Percentiles rank a stretch among this genome's conserved stretches.
Conservation (phyloP, 2,888 invertebrate genomes). For the Drosophila lutescens region DNA sequence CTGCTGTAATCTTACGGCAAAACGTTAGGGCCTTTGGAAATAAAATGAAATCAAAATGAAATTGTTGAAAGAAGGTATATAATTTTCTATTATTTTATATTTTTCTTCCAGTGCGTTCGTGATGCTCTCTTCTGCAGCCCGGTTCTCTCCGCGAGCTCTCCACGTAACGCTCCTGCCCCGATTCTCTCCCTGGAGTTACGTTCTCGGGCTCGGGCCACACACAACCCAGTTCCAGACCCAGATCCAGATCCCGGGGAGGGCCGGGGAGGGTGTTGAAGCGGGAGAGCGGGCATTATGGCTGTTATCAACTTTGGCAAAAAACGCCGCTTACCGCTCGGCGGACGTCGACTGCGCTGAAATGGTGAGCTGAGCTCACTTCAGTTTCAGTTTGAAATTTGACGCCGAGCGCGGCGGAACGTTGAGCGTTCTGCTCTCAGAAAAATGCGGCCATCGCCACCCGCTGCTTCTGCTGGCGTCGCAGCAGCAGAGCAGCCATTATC, state of each 20-base stretch:
- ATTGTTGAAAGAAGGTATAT: no score
- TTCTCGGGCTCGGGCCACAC: conserved; percentile 43
- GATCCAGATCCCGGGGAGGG: conserved; percentile 19
- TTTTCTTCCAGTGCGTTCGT: conserved; percentile 22
- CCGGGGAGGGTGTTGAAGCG: conserved; percentile 3
- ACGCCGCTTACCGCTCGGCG: conserved; percentile 39
- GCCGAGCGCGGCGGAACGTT: conserved; percentile 70
- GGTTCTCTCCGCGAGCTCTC: conserved; percentile 11
- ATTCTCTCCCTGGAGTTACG: conserved; percentile 10
- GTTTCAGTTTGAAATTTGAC: conserved; percentile 75
- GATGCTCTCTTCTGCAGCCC: conserved; percentile 17
- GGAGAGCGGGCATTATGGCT: conserved; percentile 63
- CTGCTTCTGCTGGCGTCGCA: conserved; percentile 22
- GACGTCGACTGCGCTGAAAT: conserved; percentile 21
- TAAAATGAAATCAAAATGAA: no score
- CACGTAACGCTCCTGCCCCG: conserved; percentile 1
- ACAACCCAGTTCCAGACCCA: conserved; percentile 40
- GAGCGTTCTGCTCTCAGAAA: conserved; percentile 36
- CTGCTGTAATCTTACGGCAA: no score
- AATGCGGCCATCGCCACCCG: conserved; percentile 57
- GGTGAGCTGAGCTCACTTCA: conserved; percentile 56
- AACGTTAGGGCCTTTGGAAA: no score
- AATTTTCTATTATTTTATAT: no score
- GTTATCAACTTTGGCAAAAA: conserved; percentile 77
- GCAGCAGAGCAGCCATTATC: conserved; percentile 44